Base-by-base conservation (phyloP, 2,797 vertebrate species). In the Ibycter americanus region DNA sequence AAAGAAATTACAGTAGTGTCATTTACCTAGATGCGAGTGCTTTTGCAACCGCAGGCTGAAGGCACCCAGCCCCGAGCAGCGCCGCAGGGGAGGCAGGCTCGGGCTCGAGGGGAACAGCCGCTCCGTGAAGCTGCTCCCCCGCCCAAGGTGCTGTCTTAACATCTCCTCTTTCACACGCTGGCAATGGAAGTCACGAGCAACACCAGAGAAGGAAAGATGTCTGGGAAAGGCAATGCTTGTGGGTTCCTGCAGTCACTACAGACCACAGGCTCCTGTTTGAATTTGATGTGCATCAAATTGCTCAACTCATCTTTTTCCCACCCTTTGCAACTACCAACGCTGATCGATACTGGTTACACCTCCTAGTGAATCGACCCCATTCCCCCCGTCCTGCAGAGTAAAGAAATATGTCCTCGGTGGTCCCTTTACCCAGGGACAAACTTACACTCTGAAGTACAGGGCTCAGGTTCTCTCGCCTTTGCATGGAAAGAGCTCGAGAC, bases 121-220 rank as follows among this genome's bases (percentile, higher is more conserved):
- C 18, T 72, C 8, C 0, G 0, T 31, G 40, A 73, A 89, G 42
- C 29, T 44, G 31, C 67, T 62, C 61, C n/a, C 20, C 8, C 42
- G 16, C 22, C 12, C 25, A 87, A 88, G 25, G 20, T 7, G 23
- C 27, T 54, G 11, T 46, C 36, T 70, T 72, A 56, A 44, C 29
- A 54, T 36, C 3, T 6, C 2, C 0, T 65, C 52, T 71, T 59
- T 86, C 38, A 59, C n/a, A 78, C 3, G 9, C 27, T 3, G 4
- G 38, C 42, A 89, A 9, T 6, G 56, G n/a, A 73, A 93, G 40
- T 20, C 12, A 56, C 0, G 3, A 74, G 49, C 27, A 79, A 62
- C 0, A 7, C 15, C 0, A 0, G 25, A 85, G 52, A 55, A 61
- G 40, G 49, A 81, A 83, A 81, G 19, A 47, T 0, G 1, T 16